phyloP scores from a whole-genome alignment of 2,113 vertebrate species.

The Mungos mungo region DNA sequence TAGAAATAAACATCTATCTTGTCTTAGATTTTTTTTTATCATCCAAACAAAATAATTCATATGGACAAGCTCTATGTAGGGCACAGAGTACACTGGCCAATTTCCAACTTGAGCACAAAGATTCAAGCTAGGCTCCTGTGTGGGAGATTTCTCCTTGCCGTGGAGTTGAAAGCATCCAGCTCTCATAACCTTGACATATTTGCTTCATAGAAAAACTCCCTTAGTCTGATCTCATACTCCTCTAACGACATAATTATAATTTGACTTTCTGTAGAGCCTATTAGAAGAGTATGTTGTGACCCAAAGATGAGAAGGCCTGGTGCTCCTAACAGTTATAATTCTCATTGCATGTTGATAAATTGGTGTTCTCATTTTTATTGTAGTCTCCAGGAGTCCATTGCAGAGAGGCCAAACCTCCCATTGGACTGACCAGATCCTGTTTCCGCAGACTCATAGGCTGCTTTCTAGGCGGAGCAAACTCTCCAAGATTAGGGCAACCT shows the following conservation, averaged over 20 bases:
- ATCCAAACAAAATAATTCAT: not conserved
- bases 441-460: not conserved
- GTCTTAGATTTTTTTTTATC: not conserved
- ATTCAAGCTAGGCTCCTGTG: not conserved
- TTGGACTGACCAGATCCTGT: not conserved
- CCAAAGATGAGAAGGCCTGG: not conserved
- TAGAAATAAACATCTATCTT: not conserved
- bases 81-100: not conserved
- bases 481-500: not conserved
- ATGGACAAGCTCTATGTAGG: not conserved
- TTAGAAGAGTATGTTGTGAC: not conserved
- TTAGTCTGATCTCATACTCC: not conserved
- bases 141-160: not conserved
- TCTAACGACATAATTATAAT: constrained; percentile 2
- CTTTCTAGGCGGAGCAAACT: not conserved
- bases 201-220: not conserved
- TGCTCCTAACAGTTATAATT: not conserved
- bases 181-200: not conserved
- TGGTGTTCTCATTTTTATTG: not conserved
- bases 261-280: not conserved
- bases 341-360: not conserved
- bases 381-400: not conserved
- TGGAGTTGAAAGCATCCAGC: not conserved
- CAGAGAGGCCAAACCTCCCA: not conserved
- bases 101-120: not conserved